Percentiles rank a stretch among this genome's conserved stretches.
Evolutionary conservation across 2,797 vertebrate species (phyloP).

Genomic region (Eutrigla gurnardus): DNA sequence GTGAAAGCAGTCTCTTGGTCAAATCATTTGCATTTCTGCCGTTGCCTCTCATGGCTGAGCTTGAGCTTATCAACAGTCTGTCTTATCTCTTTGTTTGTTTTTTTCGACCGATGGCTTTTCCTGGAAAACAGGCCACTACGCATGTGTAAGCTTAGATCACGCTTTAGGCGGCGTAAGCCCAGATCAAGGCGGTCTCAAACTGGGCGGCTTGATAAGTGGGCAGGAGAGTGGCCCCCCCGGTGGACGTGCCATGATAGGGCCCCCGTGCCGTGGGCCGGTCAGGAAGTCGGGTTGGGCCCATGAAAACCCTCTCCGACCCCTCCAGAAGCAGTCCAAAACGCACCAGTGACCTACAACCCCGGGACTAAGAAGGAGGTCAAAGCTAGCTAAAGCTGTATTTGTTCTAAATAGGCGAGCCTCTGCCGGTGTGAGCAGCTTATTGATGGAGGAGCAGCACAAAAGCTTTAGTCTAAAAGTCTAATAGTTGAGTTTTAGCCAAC

Average conservation of each 20-base stretch:
- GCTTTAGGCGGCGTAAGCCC: slow-evolving; percentile 58
- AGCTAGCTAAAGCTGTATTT: slow-evolving; percentile 55
- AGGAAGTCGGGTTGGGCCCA: slow-evolving; percentile 11
- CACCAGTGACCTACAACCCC: slow-evolving; percentile 47
- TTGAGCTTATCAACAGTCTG: slow-evolving; percentile 74
- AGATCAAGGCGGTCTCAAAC: slow-evolving; percentile 74
- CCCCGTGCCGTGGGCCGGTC: not conserved
- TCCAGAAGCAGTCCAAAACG: slow-evolving; percentile 58
- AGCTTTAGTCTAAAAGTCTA: slow-evolving; percentile 60
- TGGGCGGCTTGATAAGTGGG: slow-evolving; percentile 75
- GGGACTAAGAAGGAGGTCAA: slow-evolving; percentile 63
- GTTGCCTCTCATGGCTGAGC: slow-evolving; percentile 61
- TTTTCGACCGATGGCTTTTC: slow-evolving; percentile 79
- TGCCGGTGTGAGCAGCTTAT: slow-evolving; percentile 61
- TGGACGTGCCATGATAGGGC: slow-evolving; percentile 64
- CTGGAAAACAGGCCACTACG: slow-evolving; percentile 81
- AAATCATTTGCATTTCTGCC: slow-evolving; percentile 81
- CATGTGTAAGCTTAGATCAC: slow-evolving; percentile 75
- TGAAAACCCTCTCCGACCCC: slow-evolving; percentile 43
- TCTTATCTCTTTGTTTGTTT: slow-evolving; percentile 86
- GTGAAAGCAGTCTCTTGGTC: slow-evolving; percentile 64
- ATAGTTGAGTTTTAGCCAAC: slow-evolving; percentile 63
- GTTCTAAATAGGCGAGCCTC: slow-evolving; percentile 54
- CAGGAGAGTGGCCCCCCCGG: slow-evolving; percentile 55
- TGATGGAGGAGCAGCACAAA: slow-evolving; percentile 36